Evolutionary conservation across 2,113 vertebrate species (phyloP).

Genomic region (Aix galericulata): DNA sequence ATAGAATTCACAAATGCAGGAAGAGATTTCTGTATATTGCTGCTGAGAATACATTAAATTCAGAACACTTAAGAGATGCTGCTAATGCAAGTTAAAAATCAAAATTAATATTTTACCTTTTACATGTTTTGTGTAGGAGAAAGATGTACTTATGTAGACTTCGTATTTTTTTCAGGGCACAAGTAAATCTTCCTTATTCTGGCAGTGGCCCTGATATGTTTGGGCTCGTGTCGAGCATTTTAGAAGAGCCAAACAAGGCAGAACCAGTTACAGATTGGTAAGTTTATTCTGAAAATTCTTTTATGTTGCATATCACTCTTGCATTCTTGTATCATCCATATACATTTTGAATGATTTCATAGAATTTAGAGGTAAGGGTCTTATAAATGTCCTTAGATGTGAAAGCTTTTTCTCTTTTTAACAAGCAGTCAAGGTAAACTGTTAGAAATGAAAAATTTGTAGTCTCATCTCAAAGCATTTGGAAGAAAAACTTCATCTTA

Average conservation of each 20-base stretch:
- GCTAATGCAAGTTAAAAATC: neutral
- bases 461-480: neutral
- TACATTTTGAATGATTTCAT: neutral
- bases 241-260: conserved; percentile 71
- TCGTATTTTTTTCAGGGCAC: conserved; percentile 35
- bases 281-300: neutral
- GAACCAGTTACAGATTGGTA: conserved; percentile 75
- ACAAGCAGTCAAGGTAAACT: neutral
- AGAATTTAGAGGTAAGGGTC: neutral
- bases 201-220: conserved; percentile 68
- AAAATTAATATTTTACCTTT: neutral
- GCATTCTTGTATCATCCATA: neutral
- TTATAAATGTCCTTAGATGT: neutral
- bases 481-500: neutral
- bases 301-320: fast-evolving
- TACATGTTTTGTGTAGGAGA: neutral
- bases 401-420: neutral
- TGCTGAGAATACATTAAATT: neutral
- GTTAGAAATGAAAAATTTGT: neutral
- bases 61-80: neutral
- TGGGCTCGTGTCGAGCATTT: conserved; percentile 68
- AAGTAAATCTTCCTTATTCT: conserved; percentile 60
- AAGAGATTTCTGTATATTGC: neutral
- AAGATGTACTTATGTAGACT: neutral
- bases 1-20: neutral